These are phyloP conservation scores for Drosophila lutescens DNA, from an alignment of 2,888 invertebrate species.

Conservation along the genomic window DNA sequence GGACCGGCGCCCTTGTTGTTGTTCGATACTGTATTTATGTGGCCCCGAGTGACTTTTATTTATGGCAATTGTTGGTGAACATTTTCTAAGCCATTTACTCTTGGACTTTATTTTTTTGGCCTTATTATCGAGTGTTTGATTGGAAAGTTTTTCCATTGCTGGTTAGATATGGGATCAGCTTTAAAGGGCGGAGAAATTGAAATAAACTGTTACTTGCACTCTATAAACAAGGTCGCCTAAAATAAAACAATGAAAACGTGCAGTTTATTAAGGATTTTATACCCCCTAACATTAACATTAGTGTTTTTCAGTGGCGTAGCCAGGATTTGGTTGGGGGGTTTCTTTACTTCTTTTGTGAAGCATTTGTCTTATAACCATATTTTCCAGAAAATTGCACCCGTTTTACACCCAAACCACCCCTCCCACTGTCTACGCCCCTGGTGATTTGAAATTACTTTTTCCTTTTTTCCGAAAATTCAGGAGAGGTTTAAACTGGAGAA, in stretches of 20 bases:
- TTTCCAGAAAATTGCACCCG: too few species aligned
- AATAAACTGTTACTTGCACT: not conserved
- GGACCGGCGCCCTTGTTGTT: constrained; percentile 13
- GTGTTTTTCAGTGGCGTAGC: too few species aligned
- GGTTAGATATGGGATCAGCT: not conserved
- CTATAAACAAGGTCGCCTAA: not conserved
- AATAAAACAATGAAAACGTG: too few species aligned
- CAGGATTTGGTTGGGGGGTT: too few species aligned
- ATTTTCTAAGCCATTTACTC: constrained; percentile 74
- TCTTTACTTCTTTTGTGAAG: too few species aligned
- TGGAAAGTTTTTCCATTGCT: constrained; percentile 29
- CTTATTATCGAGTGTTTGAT: constrained; percentile 62
- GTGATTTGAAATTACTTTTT: too few species aligned
- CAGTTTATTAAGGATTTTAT: too few species aligned
- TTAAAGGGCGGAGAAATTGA: not conserved
- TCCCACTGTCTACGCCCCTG: too few species aligned
- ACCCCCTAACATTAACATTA: too few species aligned
- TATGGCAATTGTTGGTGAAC: constrained; percentile 69
- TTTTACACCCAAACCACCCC: too few species aligned
- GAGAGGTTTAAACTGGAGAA: not conserved
- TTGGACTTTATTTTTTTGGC: constrained; percentile 57
- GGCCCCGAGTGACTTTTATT: constrained; percentile 54
- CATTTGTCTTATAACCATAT: too few species aligned
- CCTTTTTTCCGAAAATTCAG: not conserved
- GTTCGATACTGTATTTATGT: constrained; percentile 61